These are phyloP conservation scores for Sipha flava DNA, from an alignment of 1,140 invertebrate genomes.

Conservation along the genomic window DNA sequence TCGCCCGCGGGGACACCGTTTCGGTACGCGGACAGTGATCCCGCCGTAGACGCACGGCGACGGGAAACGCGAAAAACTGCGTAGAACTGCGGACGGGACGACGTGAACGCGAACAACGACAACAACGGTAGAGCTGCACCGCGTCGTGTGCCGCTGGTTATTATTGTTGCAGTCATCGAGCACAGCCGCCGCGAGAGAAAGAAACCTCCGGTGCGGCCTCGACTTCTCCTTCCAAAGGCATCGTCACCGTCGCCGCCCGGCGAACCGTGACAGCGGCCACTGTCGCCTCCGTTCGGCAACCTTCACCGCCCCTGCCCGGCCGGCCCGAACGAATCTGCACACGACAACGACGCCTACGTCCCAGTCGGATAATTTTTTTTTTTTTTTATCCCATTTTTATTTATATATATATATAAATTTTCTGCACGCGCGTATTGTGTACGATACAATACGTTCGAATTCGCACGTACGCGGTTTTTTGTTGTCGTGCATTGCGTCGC, in stretches of 20 bases:
- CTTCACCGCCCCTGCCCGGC: background rate
- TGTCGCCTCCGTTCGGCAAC: background rate
- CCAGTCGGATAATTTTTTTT: background rate
- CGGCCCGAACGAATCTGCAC: background rate
- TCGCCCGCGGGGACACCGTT: background rate
- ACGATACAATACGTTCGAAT: background rate
- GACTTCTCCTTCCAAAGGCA: slow-evolving; percentile 5
- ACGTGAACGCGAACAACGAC: too few species aligned
- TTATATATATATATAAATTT: too few species aligned
- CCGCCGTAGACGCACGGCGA: background rate
- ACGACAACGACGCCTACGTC: background rate
- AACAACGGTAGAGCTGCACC: background rate
- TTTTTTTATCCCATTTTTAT: background rate
- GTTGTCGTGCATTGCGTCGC: background rate
- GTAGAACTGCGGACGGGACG: background rate
- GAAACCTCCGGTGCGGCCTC: background rate
- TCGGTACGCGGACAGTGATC: background rate
- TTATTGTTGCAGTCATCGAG: too few species aligned
- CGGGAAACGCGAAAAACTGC: background rate
- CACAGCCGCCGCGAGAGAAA: background rate
- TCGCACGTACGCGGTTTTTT: background rate
- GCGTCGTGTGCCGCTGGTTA: background rate
- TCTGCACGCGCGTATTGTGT: background rate
- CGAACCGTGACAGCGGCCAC: background rate
- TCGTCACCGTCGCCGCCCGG: background rate